Conservation (phyloP, 2,888 invertebrate genomes). For the Hirudinaria manillensis region DNA sequence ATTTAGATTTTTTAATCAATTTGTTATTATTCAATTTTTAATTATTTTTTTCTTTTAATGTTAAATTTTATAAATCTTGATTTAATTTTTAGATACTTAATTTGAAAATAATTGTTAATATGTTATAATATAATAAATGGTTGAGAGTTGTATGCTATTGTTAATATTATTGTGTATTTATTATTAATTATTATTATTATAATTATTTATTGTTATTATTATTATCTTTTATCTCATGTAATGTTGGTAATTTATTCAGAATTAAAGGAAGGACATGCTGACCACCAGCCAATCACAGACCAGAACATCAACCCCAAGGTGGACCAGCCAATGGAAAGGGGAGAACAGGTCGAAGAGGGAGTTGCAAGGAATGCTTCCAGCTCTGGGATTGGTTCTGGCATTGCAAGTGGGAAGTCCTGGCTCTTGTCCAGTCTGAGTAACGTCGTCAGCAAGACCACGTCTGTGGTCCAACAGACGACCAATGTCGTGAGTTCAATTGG, state of each 20-base stretch:
- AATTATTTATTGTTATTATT: neutral
- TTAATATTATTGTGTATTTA: neutral
- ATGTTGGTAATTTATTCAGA: neutral
- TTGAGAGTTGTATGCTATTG: too few relatives aligned
- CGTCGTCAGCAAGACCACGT: conserved; percentile 44
- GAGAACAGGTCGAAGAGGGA: conserved; percentile 7
- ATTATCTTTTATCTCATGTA: neutral
- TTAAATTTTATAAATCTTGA: too few relatives aligned
- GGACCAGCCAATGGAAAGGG: neutral
- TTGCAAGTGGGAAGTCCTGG: conserved; percentile 44
- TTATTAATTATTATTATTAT: neutral
- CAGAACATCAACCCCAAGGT: neutral
- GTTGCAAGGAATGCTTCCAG: conserved; percentile 38
- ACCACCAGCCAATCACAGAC: conserved; percentile 11
- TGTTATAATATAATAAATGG: too few relatives aligned
- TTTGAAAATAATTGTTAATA: too few relatives aligned
- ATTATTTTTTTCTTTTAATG: too few relatives aligned
- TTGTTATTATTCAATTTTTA: too few relatives aligned
- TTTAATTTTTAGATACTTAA: too few relatives aligned
- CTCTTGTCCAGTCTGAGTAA: conserved; percentile 47
- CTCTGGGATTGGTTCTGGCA: conserved; percentile 31
- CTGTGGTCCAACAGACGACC: conserved; percentile 30
- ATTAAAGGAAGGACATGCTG: neutral
- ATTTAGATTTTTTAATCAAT: too few relatives aligned
- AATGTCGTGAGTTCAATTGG: conserved; percentile 25